A percentile compares a stretch with the other conserved stretches of the same genome.
Conservation (phyloP, 2,797 vertebrate species). For the Acanthopagrus latus region DNA sequence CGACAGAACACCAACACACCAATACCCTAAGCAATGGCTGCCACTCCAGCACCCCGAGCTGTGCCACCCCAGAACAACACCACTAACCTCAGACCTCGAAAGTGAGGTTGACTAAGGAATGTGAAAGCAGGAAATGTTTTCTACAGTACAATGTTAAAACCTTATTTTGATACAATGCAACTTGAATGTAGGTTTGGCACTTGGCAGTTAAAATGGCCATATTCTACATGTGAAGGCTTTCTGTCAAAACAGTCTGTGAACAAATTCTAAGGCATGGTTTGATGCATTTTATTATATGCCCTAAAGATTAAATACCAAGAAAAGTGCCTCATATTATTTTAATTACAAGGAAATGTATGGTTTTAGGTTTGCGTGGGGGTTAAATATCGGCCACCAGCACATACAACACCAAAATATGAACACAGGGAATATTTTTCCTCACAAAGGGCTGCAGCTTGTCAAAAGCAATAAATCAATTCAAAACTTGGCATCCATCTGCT, state of each 20-base stretch:
- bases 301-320: constrained; percentile 22
- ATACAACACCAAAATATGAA: constrained; percentile 54
- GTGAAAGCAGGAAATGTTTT: constrained; percentile 14
- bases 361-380: constrained; percentile 14
- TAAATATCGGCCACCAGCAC: constrained; percentile 38
- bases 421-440: constrained; percentile 42
- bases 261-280: neutral
- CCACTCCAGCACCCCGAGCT: constrained; percentile 30
- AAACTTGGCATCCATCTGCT: constrained; percentile 46
- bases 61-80: constrained; percentile 42
- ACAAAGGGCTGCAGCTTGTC: constrained; percentile 39
- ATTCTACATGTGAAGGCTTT: neutral
- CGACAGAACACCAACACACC: constrained; percentile 45
- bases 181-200: constrained; percentile 27
- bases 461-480: constrained; percentile 59
- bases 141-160: constrained; percentile 28
- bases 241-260: constrained; percentile 25
- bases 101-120: constrained; percentile 20
- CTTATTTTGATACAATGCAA: constrained; percentile 29
- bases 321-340: constrained; percentile 51
- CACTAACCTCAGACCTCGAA: constrained; percentile 43
- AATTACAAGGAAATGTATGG: constrained; percentile 41
- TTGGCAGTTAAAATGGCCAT: constrained; percentile 1
- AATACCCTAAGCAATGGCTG: constrained; percentile 31
- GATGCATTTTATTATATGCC: constrained; percentile 8